phyloP scores from a whole-genome alignment of 2,113 vertebrate species.

The Shinisaurus crocodilurus region DNA sequence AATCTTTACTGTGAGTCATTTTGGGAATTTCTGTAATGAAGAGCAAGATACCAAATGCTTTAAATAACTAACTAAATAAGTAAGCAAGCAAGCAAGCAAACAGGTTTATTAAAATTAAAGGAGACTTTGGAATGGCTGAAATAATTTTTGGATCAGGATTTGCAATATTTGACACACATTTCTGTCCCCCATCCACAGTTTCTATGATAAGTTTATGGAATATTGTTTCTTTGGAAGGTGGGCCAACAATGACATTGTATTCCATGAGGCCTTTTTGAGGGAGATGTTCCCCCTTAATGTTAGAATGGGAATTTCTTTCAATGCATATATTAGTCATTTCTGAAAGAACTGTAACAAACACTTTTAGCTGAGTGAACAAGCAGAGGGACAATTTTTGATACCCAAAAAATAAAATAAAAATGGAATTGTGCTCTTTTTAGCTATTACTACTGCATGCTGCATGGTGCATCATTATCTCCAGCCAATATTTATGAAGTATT shows the following conservation, averaged over 20 bases:
- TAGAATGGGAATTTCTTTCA: neutral
- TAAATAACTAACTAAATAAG: too few species aligned
- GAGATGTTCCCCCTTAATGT: neutral
- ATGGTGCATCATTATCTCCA: slow-evolving; percentile 39
- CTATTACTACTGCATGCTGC: slow-evolving; percentile 25
- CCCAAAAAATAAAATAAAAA: neutral
- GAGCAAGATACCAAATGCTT: too few species aligned
- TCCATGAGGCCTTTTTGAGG: neutral
- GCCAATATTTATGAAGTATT: slow-evolving; percentile 59
- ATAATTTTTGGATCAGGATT: neutral
- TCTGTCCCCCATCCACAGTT: neutral
- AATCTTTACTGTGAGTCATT: too few species aligned
- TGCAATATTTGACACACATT: too few species aligned
- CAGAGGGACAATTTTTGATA: neutral
- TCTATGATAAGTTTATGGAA: neutral
- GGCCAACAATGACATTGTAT: neutral
- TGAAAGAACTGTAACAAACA: neutral
- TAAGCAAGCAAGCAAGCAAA: neutral
- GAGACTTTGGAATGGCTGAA: neutral
- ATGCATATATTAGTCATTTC: neutral
- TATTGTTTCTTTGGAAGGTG: neutral
- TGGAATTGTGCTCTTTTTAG: neutral
- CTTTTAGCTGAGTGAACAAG: neutral
- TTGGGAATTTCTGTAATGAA: too few species aligned
- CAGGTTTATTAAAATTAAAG: neutral